Base-by-base conservation (phyloP, 2,113 vertebrate species). In the Microcebus lehilahytsara region DNA sequence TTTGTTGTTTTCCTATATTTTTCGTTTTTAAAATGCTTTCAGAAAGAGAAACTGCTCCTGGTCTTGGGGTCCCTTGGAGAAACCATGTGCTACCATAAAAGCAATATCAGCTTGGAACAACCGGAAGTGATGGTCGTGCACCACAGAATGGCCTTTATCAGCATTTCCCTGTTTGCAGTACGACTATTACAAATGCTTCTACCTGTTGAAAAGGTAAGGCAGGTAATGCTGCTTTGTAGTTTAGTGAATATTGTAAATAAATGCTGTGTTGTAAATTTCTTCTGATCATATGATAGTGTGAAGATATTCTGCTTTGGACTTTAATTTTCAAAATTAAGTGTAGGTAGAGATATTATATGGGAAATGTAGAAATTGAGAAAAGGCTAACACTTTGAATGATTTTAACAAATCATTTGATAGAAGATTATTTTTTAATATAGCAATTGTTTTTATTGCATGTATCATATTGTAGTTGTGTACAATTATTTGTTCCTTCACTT, bases 191-290 rank as follows among this genome's bases (percentile, higher is more conserved):
- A 99, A 96, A 98, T 97, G 14, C 98, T 99, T 86, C 98, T 99
- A 46, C 99, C 99, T 62, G 99, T 99, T 69, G 99, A 99, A 98
- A 99, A 99, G 99, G 99, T 99, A 87, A 98, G 98, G 96, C n/a
- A 2, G 22, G 22, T 3, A 12, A 5, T 6, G 62, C 23, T 51
- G 5, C 27, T 56, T 72, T 58, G 30, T 30, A 7, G 16, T 11
- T 79, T 30, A 20, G 19, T 3, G 30, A 42, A 8, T 25, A 10
- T 46, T 46, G 6, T 32, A 34, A 34, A 1, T 3, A 23, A 3
- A 2, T 40, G 79, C 67, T 93, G 23, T 60, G 16, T 12, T 14
- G 12, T 42, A 14, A 30, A 30, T 71, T 14, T 72, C 71, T 91
- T 49, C 17, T 58, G 30, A 3, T 84, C 49, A 22, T 46, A 67